Percentiles rank a stretch among this genome's conserved stretches.
Conservation (phyloP, 2,113 vertebrate species). For the Heliornis fulica region DNA sequence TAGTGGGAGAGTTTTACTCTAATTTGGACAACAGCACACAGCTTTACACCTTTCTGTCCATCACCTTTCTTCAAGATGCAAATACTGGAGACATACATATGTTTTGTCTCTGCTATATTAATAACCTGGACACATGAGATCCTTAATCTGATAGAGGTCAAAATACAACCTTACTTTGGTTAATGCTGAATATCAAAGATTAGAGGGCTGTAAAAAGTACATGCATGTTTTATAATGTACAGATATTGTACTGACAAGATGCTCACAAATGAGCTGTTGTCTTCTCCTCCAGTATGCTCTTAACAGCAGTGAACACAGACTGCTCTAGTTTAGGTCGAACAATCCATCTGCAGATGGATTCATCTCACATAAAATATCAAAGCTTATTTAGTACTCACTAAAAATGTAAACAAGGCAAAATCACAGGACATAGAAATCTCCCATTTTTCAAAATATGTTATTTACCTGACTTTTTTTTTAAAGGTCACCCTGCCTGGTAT, state of each 20-base stretch:
- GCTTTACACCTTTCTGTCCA: not conserved
- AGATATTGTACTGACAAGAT: not conserved
- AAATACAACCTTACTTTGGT: not conserved
- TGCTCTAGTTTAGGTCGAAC: not conserved
- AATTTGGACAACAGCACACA: not conserved
- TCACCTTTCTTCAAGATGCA: not conserved
- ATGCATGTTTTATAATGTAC: not conserved
- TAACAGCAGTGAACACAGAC: not conserved
- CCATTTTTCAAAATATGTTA: not conserved
- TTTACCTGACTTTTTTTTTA: not conserved
- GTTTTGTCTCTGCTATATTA: not conserved
- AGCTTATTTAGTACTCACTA: not conserved
- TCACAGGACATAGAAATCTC: not conserved
- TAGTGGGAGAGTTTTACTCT: not conserved
- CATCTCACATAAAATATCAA: not conserved
- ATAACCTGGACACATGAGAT: not conserved
- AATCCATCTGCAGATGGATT: not conserved
- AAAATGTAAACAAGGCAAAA: not conserved
- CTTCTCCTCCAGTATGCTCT: not conserved
- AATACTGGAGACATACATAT: not conserved
- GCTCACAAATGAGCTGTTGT: not conserved
- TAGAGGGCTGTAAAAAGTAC: not conserved
- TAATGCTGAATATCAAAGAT: not conserved
- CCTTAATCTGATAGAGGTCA: not conserved
- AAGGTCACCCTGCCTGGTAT: not conserved